These are phyloP conservation scores for Chaetodon auriga DNA, from an alignment of 2,113 vertebrate genomes.

Conservation along the genomic window DNA sequence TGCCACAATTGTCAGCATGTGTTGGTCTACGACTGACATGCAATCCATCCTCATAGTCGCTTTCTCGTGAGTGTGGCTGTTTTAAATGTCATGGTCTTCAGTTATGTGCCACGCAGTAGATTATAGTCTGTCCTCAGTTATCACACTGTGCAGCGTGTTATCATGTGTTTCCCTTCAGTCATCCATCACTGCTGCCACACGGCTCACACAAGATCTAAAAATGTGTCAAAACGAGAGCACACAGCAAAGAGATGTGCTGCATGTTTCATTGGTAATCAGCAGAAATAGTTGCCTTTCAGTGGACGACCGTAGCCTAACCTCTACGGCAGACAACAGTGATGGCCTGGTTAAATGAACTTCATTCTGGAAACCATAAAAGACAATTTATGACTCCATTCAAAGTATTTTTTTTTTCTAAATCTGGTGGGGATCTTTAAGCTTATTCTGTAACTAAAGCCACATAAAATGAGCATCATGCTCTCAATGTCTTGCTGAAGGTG, in stretches of 20 bases:
- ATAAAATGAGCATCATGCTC: not conserved
- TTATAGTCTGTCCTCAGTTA: not conserved
- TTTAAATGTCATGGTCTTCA: not conserved
- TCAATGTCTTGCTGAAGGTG: not conserved
- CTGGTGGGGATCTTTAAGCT: not conserved
- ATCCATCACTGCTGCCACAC: slow-evolving; percentile 5
- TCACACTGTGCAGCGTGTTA: not conserved
- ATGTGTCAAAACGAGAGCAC: not conserved
- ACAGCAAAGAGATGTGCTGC: not conserved
- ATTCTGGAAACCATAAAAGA: not conserved
- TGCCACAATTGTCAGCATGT: not conserved
- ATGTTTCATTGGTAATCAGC: not conserved
- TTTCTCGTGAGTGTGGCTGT: not conserved
- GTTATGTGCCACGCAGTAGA: not conserved
- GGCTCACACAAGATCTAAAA: not conserved
- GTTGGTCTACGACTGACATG: not conserved
- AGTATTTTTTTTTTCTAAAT: not conserved
- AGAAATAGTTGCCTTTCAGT: not conserved
- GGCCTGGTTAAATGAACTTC: not conserved
- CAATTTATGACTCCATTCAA: not conserved
- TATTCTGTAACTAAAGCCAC: not conserved
- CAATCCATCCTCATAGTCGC: not conserved
- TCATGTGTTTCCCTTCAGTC: not conserved
- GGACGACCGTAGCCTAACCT: not conserved
- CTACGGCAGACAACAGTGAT: not conserved